Base-by-base conservation (phyloP, 2,113 vertebrate genomes). In the Mirounga angustirostris region DNA sequence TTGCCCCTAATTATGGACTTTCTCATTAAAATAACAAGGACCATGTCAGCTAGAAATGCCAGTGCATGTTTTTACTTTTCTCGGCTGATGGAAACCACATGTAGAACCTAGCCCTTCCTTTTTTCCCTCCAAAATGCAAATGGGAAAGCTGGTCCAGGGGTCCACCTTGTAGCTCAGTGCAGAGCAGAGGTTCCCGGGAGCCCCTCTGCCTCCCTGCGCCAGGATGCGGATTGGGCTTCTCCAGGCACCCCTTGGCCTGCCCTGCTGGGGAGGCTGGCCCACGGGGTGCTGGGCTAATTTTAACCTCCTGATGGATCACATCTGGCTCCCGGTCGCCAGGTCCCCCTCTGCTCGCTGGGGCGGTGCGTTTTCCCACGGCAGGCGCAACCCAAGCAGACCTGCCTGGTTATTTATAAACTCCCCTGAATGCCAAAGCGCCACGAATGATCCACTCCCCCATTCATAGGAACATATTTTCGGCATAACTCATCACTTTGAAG, bases 401-500 rank as follows among this genome's bases (percentile, higher is more conserved):
- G 97, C 0, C 16, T 0, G 28, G 96, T 98, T 98, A 95, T 98
- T 98, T 98, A 98, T 98, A 98, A 98, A 98, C 92, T 84, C 78
- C 89, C 88, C 97, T 40, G 46, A 78, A 82, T 0, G 88, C 98
- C 98, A 96, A 69, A 97, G 97, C 3, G 0, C 98, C 97, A 36
- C 4, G 97, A 96, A 95, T 56, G 95, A 95, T 95, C 96, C 40
- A 24, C 98, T 95, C 97, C 96, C 97, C 92, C 0, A 54, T 98
- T 97, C 84, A 71, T 98, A 98, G 98, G 98, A 98, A 98, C 98
- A 98, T 98, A 98, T 98, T 99, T 99, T 98, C 15, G 0, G 98
- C 98, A 97, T 98, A 98, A 98, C 98, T 98, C 99, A 99, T 92
- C 97, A 85, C 99, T 99, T 99, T 99, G 99, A 99, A 99, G 98